Evolutionary conservation across 2,888 invertebrate genomes (phyloP).

Genomic region (Emmelina monodactyla): DNA sequence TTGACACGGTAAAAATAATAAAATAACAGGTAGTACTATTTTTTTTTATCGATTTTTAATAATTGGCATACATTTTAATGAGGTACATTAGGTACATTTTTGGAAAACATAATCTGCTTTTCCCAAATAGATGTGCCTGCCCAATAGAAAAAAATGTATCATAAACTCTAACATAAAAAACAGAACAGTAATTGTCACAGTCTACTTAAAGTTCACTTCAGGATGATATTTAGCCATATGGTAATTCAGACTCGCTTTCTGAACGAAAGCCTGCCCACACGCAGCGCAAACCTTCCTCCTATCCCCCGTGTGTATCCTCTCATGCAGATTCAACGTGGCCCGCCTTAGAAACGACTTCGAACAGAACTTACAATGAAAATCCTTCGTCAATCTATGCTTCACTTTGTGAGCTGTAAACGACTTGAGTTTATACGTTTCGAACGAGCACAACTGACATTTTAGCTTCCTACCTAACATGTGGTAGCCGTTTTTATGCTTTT

Average conservation of each 20-base stretch:
- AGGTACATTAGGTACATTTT: too few species aligned
- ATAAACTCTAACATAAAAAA: too few species aligned
- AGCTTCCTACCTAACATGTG: background rate
- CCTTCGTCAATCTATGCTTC: slow-evolving; percentile 21
- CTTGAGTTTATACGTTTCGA: background rate
- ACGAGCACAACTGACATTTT: background rate
- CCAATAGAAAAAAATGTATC: too few species aligned
- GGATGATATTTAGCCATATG: slow-evolving; percentile 54
- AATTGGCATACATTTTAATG: too few species aligned
- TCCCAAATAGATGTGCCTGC: too few species aligned
- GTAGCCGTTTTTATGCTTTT: background rate
- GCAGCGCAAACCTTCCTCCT: slow-evolving; percentile 36
- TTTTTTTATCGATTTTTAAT: too few species aligned
- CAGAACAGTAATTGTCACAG: too few species aligned
- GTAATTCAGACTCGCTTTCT: slow-evolving; percentile 51
- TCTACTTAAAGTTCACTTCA: too few species aligned
- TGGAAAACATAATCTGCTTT: too few species aligned
- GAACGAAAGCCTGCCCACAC: slow-evolving; percentile 50
- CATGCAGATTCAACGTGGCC: slow-evolving; percentile 27
- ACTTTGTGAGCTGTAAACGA: slow-evolving; percentile 18
- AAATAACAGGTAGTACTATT: too few species aligned
- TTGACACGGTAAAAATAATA: too few species aligned
- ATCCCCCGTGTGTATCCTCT: slow-evolving; percentile 48
- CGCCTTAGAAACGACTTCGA: slow-evolving; percentile 26
- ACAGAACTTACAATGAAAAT: slow-evolving; percentile 27